A percentile compares a stretch with the other conserved stretches of the same genome.
These are phyloP conservation scores for Acyrthosiphon pisum DNA, from an alignment of 1,140 invertebrate genomes.

Conservation along the genomic window DNA sequence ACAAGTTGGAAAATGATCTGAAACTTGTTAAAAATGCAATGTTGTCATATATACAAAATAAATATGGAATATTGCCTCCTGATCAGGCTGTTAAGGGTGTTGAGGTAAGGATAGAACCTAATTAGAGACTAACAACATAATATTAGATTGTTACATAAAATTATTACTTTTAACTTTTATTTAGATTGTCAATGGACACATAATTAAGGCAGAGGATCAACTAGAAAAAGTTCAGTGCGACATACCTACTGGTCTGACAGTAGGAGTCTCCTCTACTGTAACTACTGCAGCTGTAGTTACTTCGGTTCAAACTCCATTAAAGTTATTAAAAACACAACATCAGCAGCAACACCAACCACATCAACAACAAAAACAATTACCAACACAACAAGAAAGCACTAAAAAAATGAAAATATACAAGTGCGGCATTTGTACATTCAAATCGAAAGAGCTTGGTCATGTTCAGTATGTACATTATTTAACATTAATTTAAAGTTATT, in stretches of 20 bases:
- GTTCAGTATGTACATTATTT: slow-evolving; percentile 42
- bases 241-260: slow-evolving; percentile 4
- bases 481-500: not conserved
- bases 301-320: not conserved
- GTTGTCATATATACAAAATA: slow-evolving; percentile 59
- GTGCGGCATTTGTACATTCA: slow-evolving; percentile 58
- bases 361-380: not conserved
- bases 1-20: slow-evolving; percentile 60
- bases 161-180: not conserved
- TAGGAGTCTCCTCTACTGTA: not conserved
- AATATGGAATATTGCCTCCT: slow-evolving; percentile 58
- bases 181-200: slow-evolving; percentile 53
- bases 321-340: slow-evolving; percentile 22
- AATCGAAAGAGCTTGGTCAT: slow-evolving; percentile 58
- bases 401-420: slow-evolving; percentile 59
- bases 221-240: slow-evolving; percentile 44
- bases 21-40: slow-evolving; percentile 59
- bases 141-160: not conserved
- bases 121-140: not conserved
- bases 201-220: slow-evolving; percentile 55
- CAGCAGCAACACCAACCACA: not conserved
- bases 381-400: slow-evolving; percentile 19
- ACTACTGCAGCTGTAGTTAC: not conserved
- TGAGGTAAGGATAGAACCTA: not conserved
- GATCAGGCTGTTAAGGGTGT: slow-evolving; percentile 36